These are phyloP conservation scores for Synaphobranchus kaupii DNA, from an alignment of 2,797 vertebrate species.

Conservation along the genomic window DNA sequence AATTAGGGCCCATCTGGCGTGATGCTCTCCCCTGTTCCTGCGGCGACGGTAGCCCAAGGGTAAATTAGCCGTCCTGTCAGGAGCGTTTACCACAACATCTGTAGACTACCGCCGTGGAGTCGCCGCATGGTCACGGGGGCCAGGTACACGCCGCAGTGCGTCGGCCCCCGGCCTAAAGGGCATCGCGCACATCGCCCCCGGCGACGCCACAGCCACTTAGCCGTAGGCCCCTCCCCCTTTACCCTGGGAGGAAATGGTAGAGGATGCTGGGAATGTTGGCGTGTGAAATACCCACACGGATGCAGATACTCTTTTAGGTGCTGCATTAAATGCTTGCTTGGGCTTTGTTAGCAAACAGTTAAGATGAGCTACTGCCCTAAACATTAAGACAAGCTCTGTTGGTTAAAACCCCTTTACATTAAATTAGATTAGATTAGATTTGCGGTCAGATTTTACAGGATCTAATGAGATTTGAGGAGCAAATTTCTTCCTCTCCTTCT, in stretches of 20 bases:
- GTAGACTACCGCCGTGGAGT: constrained; percentile 59
- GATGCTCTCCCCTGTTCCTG: constrained; percentile 64
- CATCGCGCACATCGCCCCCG: background rate
- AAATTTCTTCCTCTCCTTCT: background rate
- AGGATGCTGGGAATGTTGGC: background rate
- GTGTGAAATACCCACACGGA: background rate
- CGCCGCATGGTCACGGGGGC: constrained; percentile 41
- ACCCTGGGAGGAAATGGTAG: background rate
- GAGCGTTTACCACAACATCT: constrained; percentile 74
- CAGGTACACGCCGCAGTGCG: constrained; percentile 27
- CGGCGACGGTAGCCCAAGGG: constrained; percentile 67
- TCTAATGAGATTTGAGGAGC: background rate
- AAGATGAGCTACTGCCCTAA: background rate
- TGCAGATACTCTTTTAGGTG: background rate
- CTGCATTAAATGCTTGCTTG: background rate
- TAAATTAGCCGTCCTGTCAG: constrained; percentile 78
- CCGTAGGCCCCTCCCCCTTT: background rate
- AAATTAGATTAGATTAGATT: background rate
- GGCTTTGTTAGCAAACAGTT: background rate
- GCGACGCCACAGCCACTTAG: background rate
- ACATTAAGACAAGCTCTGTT: background rate
- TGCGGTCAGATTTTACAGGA: background rate
- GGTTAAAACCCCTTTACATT: background rate
- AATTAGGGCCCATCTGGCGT: constrained; percentile 84
- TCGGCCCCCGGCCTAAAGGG: background rate